Evolutionary conservation across 35 echinoderm and acorn worm species (phyloP).

Genomic region (Apostichopus parvimensis): DNA sequence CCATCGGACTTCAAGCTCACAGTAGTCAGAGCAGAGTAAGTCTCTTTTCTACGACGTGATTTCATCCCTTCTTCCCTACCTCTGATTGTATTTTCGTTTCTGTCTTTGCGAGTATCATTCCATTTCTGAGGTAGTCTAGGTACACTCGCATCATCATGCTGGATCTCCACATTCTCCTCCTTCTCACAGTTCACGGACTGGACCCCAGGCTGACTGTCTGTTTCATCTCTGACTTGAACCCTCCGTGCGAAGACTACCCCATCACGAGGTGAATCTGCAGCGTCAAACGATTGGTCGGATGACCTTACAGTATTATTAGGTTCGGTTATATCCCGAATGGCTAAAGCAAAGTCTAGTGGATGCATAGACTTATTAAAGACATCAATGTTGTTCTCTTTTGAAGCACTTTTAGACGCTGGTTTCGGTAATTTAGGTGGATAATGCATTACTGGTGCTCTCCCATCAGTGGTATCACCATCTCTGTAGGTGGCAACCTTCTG

Average conservation of each 20-base stretch:
- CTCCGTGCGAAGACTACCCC: slow-evolving; percentile 18
- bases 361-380: slow-evolving; percentile 40
- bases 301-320: not conserved
- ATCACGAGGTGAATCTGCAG: slow-evolving; percentile 22
- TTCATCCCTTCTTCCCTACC: not conserved
- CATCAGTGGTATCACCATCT: not conserved
- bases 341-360: slow-evolving; percentile 39
- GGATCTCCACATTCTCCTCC: not conserved
- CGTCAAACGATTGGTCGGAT: not conserved
- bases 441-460: not conserved
- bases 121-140: not conserved
- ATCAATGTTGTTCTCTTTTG: slow-evolving; percentile 20
- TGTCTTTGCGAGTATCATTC: not conserved
- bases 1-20: slow-evolving; percentile 16
- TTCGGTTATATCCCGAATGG: slow-evolving; percentile 19
- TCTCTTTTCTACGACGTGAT: slow-evolving; percentile 35
- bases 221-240: slow-evolving; percentile 16
- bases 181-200: not conserved
- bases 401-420: not conserved
- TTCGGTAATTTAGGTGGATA: not conserved
- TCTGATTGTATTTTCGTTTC: not conserved
- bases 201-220: not conserved
- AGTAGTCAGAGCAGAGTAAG: slow-evolving; percentile 47
- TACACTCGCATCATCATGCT: not conserved
- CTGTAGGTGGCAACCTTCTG: not conserved